Conservation (phyloP, 2,113 vertebrate species). For the Scolopax mira region DNA sequence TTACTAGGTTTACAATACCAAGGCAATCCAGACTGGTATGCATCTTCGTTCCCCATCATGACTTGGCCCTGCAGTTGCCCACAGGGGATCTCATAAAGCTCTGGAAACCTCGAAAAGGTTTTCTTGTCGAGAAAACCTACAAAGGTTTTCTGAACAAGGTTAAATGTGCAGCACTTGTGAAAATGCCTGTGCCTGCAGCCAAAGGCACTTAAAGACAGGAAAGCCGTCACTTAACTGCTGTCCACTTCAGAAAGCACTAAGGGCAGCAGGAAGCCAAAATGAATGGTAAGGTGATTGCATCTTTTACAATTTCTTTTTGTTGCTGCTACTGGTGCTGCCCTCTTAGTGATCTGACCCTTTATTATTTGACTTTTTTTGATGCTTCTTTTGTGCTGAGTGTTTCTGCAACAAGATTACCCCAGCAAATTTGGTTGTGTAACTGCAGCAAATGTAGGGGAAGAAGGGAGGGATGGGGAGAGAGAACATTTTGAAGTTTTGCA, state of each 20-base stretch:
- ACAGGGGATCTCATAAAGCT: neutral
- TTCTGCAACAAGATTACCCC: neutral
- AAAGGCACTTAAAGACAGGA: slow-evolving; percentile 44
- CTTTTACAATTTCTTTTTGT: slow-evolving; percentile 42
- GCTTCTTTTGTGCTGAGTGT: neutral
- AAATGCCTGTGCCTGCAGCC: slow-evolving; percentile 37
- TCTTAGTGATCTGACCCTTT: slow-evolving; percentile 7
- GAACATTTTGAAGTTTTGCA: neutral
- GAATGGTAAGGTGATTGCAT: slow-evolving; percentile 70
- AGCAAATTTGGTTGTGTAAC: neutral
- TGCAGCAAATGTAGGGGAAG: neutral
- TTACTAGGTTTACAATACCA: slow-evolving; percentile 49
- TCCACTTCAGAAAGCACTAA: slow-evolving; percentile 55
- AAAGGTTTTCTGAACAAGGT: slow-evolving; percentile 65
- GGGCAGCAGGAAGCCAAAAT: slow-evolving; percentile 60
- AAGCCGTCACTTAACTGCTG: slow-evolving; percentile 41
- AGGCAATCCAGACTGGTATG: slow-evolving; percentile 19
- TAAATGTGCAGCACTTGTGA: slow-evolving; percentile 51
- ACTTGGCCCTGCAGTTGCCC: neutral
- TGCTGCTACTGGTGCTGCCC: neutral
- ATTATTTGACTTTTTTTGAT: neutral
- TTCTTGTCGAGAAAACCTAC: too few relatives aligned
- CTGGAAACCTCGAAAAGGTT: slow-evolving; percentile 42
- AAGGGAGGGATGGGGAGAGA: neutral
- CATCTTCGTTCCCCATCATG: neutral